Percentiles rank a stretch among this genome's conserved stretches.
phyloP scores from a whole-genome alignment of 2,888 invertebrate species.

The Eupithecia subumbrata region DNA sequence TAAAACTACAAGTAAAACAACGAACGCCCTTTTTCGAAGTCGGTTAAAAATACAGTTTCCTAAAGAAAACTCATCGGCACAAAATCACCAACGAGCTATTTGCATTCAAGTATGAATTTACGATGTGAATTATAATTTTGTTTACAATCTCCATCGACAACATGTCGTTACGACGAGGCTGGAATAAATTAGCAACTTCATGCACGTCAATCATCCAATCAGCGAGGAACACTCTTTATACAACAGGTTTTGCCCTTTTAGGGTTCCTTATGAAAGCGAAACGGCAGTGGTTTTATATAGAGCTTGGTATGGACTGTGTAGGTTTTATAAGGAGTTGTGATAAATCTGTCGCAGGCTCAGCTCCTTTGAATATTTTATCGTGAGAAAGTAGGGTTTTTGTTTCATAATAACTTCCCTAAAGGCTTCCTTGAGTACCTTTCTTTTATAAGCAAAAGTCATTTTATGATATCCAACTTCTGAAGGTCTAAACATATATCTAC shows the following conservation, averaged over 20 bases:
- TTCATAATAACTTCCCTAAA: not conserved
- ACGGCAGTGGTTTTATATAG: not conserved
- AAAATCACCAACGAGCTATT: constrained; percentile 25
- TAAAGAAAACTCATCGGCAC: not conserved
- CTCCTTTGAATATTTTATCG: not conserved
- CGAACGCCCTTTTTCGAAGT: not conserved
- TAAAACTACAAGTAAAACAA: not conserved
- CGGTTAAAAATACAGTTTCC: not conserved
- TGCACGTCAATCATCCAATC: constrained; percentile 78
- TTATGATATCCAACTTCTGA: not conserved
- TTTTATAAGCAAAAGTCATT: not conserved
- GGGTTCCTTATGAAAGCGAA: constrained; percentile 36
- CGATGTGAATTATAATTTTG: constrained; percentile 45
- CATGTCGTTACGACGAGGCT: constrained; percentile 56
- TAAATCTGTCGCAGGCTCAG: not conserved
- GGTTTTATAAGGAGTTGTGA: constrained; percentile 3
- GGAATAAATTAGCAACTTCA: constrained; percentile 58
- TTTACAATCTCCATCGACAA: constrained; percentile 66
- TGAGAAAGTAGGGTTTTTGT: not conserved
- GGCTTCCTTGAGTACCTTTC: not conserved
- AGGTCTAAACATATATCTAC: not conserved
- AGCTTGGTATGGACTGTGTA: not conserved
- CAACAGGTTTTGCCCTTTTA: constrained; percentile 40
- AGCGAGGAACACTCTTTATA: constrained; percentile 58
- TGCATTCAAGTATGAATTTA: constrained; percentile 40